Conservation (phyloP, 2,113 vertebrate genomes). For the Glaucidium brasilianum region DNA sequence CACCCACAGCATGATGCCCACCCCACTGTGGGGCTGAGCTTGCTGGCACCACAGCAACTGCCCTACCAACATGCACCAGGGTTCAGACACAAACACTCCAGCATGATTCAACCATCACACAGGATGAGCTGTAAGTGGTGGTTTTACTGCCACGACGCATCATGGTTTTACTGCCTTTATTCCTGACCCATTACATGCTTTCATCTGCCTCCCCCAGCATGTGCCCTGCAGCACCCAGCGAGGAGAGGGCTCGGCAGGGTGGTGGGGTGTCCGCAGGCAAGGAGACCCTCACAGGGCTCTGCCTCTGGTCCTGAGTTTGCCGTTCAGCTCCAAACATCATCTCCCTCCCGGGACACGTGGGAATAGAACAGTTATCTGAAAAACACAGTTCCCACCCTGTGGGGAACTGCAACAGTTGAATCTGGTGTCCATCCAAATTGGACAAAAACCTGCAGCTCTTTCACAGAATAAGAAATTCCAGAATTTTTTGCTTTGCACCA, state of each 20-base stretch:
- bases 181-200: neutral
- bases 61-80: accelerated
- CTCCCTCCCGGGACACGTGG: neutral
- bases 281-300: neutral
- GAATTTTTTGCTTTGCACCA: neutral
- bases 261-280: neutral
- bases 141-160: neutral
- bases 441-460: neutral
- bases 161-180: neutral
- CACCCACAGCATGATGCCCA: neutral
- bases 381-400: neutral
- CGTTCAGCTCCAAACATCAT: neutral
- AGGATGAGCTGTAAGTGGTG: neutral
- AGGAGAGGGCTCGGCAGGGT: neutral
- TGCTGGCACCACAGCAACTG: accelerated
- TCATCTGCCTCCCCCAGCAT: accelerated
- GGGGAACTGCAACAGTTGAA: neutral
- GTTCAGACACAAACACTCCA: neutral
- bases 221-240: accelerated
- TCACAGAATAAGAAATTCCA: neutral
- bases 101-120: neutral
- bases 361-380: neutral
- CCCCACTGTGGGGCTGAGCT: neutral
- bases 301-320: neutral
- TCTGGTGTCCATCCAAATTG: neutral